These are phyloP conservation scores for Blastomussa wellsi DNA, from an alignment of 92 coral and sea anemone species.

Conservation along the genomic window DNA sequence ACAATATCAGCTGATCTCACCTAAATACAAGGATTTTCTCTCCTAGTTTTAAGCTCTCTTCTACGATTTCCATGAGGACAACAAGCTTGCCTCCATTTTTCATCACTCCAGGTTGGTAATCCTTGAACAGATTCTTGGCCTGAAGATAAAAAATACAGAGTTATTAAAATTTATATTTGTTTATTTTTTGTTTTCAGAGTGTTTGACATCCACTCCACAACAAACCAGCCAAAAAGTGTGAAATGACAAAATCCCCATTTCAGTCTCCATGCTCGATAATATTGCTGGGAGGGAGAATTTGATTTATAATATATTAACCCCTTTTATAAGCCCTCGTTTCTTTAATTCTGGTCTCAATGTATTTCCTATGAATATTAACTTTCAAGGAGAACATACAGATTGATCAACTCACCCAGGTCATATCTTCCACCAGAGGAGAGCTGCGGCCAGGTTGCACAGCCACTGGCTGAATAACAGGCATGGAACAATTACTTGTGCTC, in stretches of 20 bases:
- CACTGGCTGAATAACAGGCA: constrained; percentile 17
- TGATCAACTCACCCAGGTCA: constrained; percentile 37
- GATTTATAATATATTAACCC: too few species aligned
- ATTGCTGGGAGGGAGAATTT: too few species aligned
- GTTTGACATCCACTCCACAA: too few species aligned
- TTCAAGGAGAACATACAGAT: neutral
- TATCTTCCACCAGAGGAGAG: constrained; percentile 16
- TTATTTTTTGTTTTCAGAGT: too few species aligned
- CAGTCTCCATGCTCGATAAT: neutral
- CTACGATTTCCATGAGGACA: constrained; percentile 80
- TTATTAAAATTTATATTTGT: too few species aligned
- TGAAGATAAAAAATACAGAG: constrained; percentile 13
- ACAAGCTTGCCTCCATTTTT: constrained; percentile 92
- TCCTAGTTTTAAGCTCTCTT: constrained; percentile 78
- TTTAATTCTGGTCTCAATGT: too few species aligned
- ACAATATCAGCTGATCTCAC: constrained; percentile 28
- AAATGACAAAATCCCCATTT: neutral
- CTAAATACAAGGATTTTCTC: constrained; percentile 91
- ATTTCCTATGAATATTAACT: too few species aligned
- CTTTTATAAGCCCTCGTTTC: too few species aligned
- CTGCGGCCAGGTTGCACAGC: neutral
- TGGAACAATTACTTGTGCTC: neutral
- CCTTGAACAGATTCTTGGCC: constrained; percentile 85
- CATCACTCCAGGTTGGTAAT: constrained; percentile 72
- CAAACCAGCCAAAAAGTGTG: too few species aligned